A percentile compares a stretch with the other conserved stretches of the same genome.
phyloP scores from a whole-genome alignment of 1,140 invertebrate genomes.

The Tigriopus japonicus region DNA sequence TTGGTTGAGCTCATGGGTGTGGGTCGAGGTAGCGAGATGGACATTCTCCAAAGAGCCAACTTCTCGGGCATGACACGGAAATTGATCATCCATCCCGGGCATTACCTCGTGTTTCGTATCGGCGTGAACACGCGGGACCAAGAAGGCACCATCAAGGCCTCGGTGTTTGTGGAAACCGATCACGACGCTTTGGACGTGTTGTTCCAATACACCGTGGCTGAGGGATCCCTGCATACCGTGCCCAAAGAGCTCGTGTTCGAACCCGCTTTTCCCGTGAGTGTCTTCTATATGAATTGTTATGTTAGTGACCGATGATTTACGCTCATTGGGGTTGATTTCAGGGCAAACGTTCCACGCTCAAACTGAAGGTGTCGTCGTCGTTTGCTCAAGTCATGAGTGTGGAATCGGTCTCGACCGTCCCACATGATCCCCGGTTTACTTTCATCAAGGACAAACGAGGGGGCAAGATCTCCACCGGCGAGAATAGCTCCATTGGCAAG shows the following conservation, averaged over 20 bases:
- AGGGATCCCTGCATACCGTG: slow-evolving; percentile 19
- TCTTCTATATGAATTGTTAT: background rate
- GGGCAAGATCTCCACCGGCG: slow-evolving; percentile 22
- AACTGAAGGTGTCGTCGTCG: slow-evolving; percentile 48
- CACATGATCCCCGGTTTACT: slow-evolving; percentile 31
- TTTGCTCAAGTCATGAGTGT: slow-evolving; percentile 50
- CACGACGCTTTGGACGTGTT: slow-evolving; percentile 44
- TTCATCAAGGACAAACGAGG: slow-evolving; percentile 20
- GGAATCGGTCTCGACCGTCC: slow-evolving; percentile 28
- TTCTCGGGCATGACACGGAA: slow-evolving; percentile 22
- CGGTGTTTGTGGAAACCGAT: slow-evolving; percentile 49
- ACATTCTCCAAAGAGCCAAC: slow-evolving; percentile 26
- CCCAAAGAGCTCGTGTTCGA: slow-evolving; percentile 47
- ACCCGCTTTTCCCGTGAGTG: slow-evolving; percentile 60
- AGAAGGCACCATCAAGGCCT: slow-evolving; percentile 46
- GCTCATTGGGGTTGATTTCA: slow-evolving; percentile 22
- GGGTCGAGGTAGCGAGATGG: slow-evolving; percentile 37
- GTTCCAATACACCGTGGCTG: slow-evolving; percentile 31
- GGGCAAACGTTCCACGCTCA: slow-evolving; percentile 53
- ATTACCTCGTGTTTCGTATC: slow-evolving; percentile 51
- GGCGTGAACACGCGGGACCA: slow-evolving; percentile 41
- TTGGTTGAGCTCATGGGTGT: slow-evolving; percentile 46
- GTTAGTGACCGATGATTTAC: too few species aligned
- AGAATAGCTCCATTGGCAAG: slow-evolving; percentile 31
- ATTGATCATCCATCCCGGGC: slow-evolving; percentile 38